A percentile compares a stretch with the other conserved stretches of the same genome.
Conservation (phyloP, 2,113 vertebrate species). For the Albula glossodonta region DNA sequence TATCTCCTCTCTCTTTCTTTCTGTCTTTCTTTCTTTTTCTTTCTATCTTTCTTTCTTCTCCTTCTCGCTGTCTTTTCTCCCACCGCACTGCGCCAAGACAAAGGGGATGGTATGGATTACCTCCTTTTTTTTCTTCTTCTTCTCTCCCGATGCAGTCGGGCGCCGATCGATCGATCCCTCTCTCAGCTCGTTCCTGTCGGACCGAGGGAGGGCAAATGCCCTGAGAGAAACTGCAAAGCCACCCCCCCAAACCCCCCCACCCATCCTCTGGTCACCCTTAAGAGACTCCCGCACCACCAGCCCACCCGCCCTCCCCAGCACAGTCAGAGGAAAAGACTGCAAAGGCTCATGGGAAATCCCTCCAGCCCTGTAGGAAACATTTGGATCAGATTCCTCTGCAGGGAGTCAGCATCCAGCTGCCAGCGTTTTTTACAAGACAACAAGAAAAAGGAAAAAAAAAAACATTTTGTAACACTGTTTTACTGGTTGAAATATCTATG, state of each 20-base stretch:
- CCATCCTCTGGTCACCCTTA: not conserved
- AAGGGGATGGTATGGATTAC: constrained; percentile 13
- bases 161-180: constrained; percentile 6
- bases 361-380: not conserved
- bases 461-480: not conserved
- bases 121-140: not conserved
- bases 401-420: constrained; percentile 15
- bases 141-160: not conserved
- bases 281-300: not conserved
- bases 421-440: not conserved
- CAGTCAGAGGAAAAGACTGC: not conserved
- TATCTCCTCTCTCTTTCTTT: too few species aligned
- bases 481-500: not conserved
- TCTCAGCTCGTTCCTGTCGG: not conserved
- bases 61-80: not conserved
- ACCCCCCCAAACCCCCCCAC: too few species aligned
- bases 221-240: not conserved
- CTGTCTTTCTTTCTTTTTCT: too few species aligned
- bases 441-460: too few species aligned
- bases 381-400: constrained; percentile 15
- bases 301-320: too few species aligned
- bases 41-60: too few species aligned
- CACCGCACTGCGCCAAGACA: constrained; percentile 15
- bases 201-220: not conserved
- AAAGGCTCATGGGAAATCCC: not conserved